phyloP scores from a whole-genome alignment of 1,140 invertebrate genomes.

The Rhynchophorus ferrugineus region DNA sequence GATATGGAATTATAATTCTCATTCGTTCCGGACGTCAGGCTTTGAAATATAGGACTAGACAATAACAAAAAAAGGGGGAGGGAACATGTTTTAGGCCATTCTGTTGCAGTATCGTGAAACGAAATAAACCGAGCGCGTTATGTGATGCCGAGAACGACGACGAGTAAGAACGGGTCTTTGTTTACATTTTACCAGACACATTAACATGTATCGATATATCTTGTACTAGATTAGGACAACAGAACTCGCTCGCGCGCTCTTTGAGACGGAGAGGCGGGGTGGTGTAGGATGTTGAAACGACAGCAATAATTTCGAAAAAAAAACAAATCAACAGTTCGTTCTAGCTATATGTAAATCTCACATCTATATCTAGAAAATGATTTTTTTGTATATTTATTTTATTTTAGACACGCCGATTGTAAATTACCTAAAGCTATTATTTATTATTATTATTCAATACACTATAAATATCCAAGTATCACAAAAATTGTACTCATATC shows the following conservation, averaged over 20 bases:
- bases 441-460: conserved; percentile 7
- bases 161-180: neutral
- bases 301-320: too few relatives aligned
- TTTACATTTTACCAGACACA: neutral
- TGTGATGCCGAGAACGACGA: conserved; percentile 22
- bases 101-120: conserved; percentile 23
- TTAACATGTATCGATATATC: neutral
- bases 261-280: neutral
- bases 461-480: conserved; percentile 20
- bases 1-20: conserved; percentile 13
- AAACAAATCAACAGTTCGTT: too few relatives aligned
- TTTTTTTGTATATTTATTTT: too few relatives aligned
- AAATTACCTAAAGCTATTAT: conserved; percentile 7
- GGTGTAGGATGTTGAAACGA: too few relatives aligned
- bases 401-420: neutral
- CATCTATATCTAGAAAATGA: too few relatives aligned
- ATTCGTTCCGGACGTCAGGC: conserved; percentile 17
- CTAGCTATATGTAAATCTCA: too few relatives aligned
- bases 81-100: conserved; percentile 39
- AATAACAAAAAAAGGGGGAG: conserved; percentile 34
- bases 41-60: conserved; percentile 38
- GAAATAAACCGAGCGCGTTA: conserved; percentile 23
- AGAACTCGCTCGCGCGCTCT: neutral
- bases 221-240: neutral
- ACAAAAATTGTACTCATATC: conserved; percentile 27